Conservation (phyloP, 2,113 vertebrate genomes). For the Strigops habroptila region DNA sequence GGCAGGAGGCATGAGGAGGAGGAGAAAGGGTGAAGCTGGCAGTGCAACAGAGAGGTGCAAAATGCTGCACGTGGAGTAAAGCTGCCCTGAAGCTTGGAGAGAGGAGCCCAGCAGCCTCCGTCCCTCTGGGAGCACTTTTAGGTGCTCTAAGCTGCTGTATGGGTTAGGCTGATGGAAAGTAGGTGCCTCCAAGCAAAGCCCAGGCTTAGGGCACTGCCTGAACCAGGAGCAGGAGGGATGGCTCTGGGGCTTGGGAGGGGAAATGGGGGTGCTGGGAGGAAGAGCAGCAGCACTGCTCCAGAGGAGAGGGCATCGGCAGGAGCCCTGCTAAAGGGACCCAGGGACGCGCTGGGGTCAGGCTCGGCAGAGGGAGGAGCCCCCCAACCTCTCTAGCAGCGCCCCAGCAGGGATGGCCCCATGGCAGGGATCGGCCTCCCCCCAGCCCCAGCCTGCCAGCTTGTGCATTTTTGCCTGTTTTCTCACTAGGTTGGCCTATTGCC, state of each 20-base stretch:
- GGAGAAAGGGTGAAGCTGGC: neutral
- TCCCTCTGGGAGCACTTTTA: neutral
- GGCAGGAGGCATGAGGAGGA: neutral
- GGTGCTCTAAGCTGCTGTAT: neutral
- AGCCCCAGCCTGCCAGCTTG: slow-evolving; percentile 22
- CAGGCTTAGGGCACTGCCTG: neutral
- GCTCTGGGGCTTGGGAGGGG: neutral
- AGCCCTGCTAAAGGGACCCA: neutral
- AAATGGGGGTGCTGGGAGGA: neutral
- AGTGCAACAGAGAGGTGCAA: neutral
- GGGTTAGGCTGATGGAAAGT: neutral
- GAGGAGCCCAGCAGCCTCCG: neutral
- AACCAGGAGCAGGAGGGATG: neutral
- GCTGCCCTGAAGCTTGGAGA: neutral
- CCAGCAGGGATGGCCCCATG: neutral
- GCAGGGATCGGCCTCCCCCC: neutral
- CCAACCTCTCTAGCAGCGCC: neutral
- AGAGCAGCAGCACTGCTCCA: neutral
- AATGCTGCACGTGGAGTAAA: neutral
- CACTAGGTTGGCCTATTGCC: slow-evolving; percentile 81
- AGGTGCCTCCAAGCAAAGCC: neutral
- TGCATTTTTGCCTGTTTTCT: slow-evolving; percentile 77
- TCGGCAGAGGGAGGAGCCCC: neutral
- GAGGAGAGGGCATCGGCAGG: neutral
- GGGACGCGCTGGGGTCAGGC: neutral